Evolutionary conservation across 2,888 invertebrate genomes (phyloP), one percentile per base, ranked within the genome.

Genomic region (Cerastis rubricosa): DNA sequence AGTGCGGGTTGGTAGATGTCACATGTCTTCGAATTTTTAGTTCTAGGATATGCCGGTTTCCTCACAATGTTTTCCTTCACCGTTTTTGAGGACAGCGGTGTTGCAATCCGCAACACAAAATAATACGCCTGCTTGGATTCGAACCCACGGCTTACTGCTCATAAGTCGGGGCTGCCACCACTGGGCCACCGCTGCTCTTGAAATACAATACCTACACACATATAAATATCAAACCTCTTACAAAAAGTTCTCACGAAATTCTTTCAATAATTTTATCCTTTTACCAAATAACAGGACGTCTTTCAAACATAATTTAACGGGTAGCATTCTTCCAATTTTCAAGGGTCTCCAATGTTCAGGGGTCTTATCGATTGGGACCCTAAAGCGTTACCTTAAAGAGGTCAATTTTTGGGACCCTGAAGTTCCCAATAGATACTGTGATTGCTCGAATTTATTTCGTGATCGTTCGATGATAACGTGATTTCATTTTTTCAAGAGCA

Each of bases 371-470:
- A 85, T 85, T 85, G 61, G 35, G 35, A 29, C 51, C 72, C 25
- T 43, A n/a, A 66, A 76, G 12, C 69, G 57, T 61, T 69, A 67
- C 81, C 61, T 69, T 59, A 47, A 43, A 59, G 49, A 65, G 86
- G 78, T 71, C 71, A 77, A 71, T 77, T 85, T 85, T 63, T 63
- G 45, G 71, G 71, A 35, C 71, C 71, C 83, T 35, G 35, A 76
- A 71, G 71, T 51, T 49, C 29, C 71, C 59, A 57, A 83, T 73
- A 63, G 78, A 57, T 57, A 29, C 29, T 49, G 5, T 74, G 78
- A 86, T 83, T 83, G 78, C 65, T 74, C 11, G 5, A 83, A 86
- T 83, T 77, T 78, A 86, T 83, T 83, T 71, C 47, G 19, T 61
- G 59, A 77, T 65, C 78, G 66, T 59, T 73, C 19, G 5, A 51